A percentile compares a stretch with the other conserved stretches of the same genome.
Evolutionary conservation across 2,797 vertebrate genomes (phyloP).

Genomic region (Semaprochilodus insignis): DNA sequence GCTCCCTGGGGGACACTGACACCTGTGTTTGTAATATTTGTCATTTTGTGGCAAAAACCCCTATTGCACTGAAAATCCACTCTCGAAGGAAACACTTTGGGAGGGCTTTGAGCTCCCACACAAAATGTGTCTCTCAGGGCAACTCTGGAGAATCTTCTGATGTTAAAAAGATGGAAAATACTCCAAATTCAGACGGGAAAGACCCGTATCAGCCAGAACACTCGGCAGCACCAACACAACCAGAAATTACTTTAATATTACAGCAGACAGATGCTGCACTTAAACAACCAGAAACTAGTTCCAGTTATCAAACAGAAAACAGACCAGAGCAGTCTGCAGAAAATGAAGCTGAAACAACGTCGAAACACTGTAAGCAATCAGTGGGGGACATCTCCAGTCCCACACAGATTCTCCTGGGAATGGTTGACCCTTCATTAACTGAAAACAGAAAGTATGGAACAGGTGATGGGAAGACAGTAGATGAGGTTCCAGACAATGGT

Average conservation of each 20-base stretch:
- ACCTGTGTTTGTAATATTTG: slow-evolving; percentile 67
- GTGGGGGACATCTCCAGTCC: slow-evolving; percentile 38
- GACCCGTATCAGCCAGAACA: not conserved
- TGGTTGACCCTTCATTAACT: slow-evolving; percentile 39
- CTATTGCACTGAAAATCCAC: slow-evolving; percentile 81
- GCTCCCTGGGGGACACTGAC: slow-evolving; percentile 46
- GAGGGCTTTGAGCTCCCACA: slow-evolving; percentile 50
- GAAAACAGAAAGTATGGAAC: not conserved
- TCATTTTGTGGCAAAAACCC: slow-evolving; percentile 75
- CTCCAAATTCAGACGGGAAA: slow-evolving; percentile 22
- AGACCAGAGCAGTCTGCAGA: not conserved
- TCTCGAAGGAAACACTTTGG: slow-evolving; percentile 71
- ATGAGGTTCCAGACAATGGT: slow-evolving; percentile 2
- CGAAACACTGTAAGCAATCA: slow-evolving; percentile 6
- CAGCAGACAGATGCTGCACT: not conserved
- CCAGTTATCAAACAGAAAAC: not conserved
- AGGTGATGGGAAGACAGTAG: not conserved
- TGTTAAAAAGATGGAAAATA: not conserved
- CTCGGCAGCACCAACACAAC: not conserved
- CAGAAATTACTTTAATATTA: slow-evolving; percentile 1
- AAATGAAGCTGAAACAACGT: slow-evolving; percentile 1
- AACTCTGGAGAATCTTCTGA: slow-evolving; percentile 27
- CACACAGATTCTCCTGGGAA: slow-evolving; percentile 54
- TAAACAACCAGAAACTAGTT: slow-evolving; percentile 1
- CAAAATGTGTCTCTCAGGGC: not conserved